Base-by-base conservation (phyloP, 2,113 vertebrate genomes). In the Microtus montanus region DNA sequence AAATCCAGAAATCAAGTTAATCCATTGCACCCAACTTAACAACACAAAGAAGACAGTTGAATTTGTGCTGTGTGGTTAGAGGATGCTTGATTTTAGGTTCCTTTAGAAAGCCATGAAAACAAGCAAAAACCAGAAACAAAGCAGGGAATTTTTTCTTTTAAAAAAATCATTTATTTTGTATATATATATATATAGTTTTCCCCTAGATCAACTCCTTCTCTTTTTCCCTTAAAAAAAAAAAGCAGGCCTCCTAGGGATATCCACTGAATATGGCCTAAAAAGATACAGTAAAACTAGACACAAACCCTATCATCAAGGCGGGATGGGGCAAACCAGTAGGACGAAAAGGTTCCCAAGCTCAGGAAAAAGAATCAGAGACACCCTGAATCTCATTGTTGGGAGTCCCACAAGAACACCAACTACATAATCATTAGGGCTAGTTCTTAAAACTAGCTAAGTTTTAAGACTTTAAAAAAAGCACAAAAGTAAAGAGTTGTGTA, bases 401-500 rank as follows among this genome's bases (percentile, higher is more conserved):
- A 70, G 33, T n/a, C 68, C 33, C 68, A 70, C 33, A n/a, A n/a
- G 68, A 19, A 70, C 68, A n/a, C 33, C 33, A 70, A 15, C 68
- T n/a, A 35, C 15, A 70, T 2, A 70, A 70, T 0, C 68, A 70
- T n/a, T 70, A n/a, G 14, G 33, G 8, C 35, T 35, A n/a, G 15
- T 70, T 70, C 33, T 70, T 70, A 70, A 35, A 70, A n/a, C 68
- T n/a, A 70, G 14, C 17, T 70, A 70, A 70, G 68, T n/a, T 70
- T 70, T n/a, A 19, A n/a, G 68, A 70, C 33, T 70, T 73, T 11
- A 10, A 96, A 86, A 90, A 90, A 95, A 64, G 75, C 1, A 33
- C 35, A 33, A 93, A 96, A 95, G 88, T 63, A 74, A 82, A 98
- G 95, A 95, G 41, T 44, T 68, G 95, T 97, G 95, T 92, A 95